Base-by-base conservation (phyloP, 2,113 vertebrate species). In the Myrmophylax atrothorax region DNA sequence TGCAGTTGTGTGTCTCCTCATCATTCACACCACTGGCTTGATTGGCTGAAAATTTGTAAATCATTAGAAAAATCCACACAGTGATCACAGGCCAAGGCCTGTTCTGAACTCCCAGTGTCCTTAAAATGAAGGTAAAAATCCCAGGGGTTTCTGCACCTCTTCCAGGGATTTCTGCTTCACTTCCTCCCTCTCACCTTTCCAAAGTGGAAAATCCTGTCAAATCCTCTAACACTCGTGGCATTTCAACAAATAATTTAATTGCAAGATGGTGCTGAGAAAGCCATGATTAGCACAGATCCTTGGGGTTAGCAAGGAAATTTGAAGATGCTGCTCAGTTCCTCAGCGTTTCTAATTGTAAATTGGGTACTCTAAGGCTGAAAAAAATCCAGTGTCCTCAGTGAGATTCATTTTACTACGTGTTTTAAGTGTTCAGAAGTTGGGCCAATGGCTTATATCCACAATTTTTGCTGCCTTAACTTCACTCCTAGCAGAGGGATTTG, bases 31-130 rank as follows among this genome's bases (percentile, higher is more conserved):
- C 18, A 42, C 56, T 46, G 73, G 7, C 44, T 75, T n/a, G 62
- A 44, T 52, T 68, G 76, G 35, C 62, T 94, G 90, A 60, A 94
- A 91, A 94, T 31, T 28, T 78, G 53, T 19, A 68, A 93, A 79
- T 92, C 37, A 3, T 18, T 38, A 78, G 52, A 3, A 80, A 80
- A 89, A 75, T 9, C 38, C 90, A 4, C 4, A 0, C 2, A 19
- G 37, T n/a, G 70, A 58, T 89, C 18, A 3, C 42, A 31, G 66
- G 12, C 3, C 3, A 3, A 68, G 49, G 56, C 68, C 37, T 52
- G 50, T 38, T 14, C 49, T 53, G 1, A 37, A 13, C 23, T 66
- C 75, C 18, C 33, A 6, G 13, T 0, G 1, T 33, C 19, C 55
- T 52, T 42, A 10, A 60, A 69, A 62, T 8, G 14, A 55, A 66